These are phyloP conservation scores for Hypothenemus hampei DNA, from an alignment of 1,140 invertebrate species.

Conservation along the genomic window DNA sequence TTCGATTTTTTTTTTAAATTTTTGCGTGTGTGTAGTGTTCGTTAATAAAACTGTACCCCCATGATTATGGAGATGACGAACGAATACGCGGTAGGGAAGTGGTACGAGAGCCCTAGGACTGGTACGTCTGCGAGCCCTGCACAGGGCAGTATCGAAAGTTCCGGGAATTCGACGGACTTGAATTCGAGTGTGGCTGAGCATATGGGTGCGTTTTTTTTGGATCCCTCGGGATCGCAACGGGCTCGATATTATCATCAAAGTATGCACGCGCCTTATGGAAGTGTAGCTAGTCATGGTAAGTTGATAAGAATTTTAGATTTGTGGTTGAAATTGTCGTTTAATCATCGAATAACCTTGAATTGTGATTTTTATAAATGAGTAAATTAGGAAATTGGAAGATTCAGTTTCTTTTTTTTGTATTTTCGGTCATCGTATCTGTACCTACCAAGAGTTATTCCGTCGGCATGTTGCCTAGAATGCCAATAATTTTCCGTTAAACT, in stretches of 20 bases:
- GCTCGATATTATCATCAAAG: conserved; percentile 46
- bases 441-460: too few species aligned
- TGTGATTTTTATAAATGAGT: too few species aligned
- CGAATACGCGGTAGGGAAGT: conserved; percentile 42
- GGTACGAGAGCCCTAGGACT: conserved; percentile 45
- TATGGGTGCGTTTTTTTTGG: conserved; percentile 45
- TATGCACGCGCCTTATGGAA: conserved; percentile 46
- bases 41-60: conserved; percentile 34
- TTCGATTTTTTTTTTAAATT: conserved; percentile 2
- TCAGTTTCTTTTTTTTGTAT: too few species aligned
- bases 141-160: conserved; percentile 38
- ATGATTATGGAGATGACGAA: conserved; percentile 49
- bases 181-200: conserved; percentile 45
- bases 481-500: too few species aligned
- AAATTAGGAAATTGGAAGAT: too few species aligned
- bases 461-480: too few species aligned
- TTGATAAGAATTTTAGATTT: too few species aligned
- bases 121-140: conserved; percentile 44
- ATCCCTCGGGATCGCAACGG: conserved; percentile 42
- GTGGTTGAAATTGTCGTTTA: too few species aligned
- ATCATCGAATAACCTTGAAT: too few species aligned
- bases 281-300: conserved; percentile 45
- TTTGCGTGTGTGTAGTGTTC: conserved; percentile 36
- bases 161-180: conserved; percentile 34
- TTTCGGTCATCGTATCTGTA: too few species aligned